A percentile compares a stretch with the other conserved stretches of the same genome.
Conservation (phyloP, 2,797 vertebrate genomes). For the Sebastes nivosus region DNA sequence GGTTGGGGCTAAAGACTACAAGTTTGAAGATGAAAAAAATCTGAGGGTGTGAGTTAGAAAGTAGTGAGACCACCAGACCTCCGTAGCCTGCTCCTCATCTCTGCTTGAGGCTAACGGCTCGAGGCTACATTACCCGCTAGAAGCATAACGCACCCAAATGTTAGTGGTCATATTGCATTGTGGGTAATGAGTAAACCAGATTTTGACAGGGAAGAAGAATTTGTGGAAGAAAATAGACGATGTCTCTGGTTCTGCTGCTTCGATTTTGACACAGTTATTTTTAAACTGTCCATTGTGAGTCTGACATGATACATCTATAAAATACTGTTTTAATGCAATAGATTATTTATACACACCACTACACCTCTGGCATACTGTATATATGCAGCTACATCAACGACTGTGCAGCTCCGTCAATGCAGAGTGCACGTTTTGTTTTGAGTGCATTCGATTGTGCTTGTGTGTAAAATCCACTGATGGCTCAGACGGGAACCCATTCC, state of each 20-base stretch:
- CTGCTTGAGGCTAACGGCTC: neutral
- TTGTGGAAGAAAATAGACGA: neutral
- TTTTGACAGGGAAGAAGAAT: neutral
- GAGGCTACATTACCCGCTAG: neutral
- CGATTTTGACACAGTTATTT: neutral
- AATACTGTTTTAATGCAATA: neutral
- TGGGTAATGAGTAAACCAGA: neutral
- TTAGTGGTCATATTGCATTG: neutral
- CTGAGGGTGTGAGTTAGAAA: neutral
- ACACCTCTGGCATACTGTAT: neutral
- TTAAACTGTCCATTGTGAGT: neutral
- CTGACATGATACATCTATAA: neutral
- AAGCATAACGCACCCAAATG: neutral
- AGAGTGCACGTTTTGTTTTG: neutral
- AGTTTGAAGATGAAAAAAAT: neutral
- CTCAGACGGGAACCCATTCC: slow-evolving; percentile 46
- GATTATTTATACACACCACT: neutral
- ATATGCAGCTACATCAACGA: neutral
- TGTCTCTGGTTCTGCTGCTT: neutral
- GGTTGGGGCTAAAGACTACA: neutral
- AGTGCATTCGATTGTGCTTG: neutral
- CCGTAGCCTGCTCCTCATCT: neutral
- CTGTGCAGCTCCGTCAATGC: neutral
- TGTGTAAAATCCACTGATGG: slow-evolving; percentile 12
- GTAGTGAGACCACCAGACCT: neutral